Base-by-base conservation (phyloP, 2,888 invertebrate species). In the Microdon myrmicae region DNA sequence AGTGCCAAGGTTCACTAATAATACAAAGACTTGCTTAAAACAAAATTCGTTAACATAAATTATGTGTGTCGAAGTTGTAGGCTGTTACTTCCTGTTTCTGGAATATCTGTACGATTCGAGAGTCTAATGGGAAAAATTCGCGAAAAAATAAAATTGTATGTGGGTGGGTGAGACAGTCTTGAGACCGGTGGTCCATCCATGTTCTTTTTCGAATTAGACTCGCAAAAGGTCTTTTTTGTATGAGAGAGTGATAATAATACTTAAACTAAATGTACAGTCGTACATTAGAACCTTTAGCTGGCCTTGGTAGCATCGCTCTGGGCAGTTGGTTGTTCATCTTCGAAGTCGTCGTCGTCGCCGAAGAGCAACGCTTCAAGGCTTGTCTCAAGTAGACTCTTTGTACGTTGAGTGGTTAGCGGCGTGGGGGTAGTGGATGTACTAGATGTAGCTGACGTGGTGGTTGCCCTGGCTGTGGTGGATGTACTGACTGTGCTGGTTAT, bases 111-210 rank as follows among this genome's bases (percentile, higher is more conserved):
- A 75, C 79, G 76, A 78, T 76, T 78, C 78, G 78, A 75, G 77
- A 79, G 78, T 78, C 78, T 73, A 79, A 79, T 78, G 71, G 71
- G 78, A 78, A 78, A 77, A 68, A 59, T 29, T 28, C 20, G 23
- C 12, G 20, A 25, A 25, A 32, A 45, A 48, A 48, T 60, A 41
- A 49, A 48, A 37, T 47, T 51, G 28, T 38, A 8, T 34, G 19
- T 35, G 49, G 8, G 20, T 35, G 44, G 32, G 31, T 34, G 29
- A 13, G 14, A 34, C 9, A 17, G 25, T 3, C 37, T 43, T 19
- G n/a, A n/a, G n/a, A n/a, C n/a, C n/a, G 25, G 25, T 26, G 22
- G 9, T 13, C 28, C 17, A 7, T 23, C 47, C 49, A 5, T 28
- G 4, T 49, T 13, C 16, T 51, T 68, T 75, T 78, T 78, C 79